Percentiles rank a stretch among this genome's conserved stretches.
These are phyloP conservation scores for Cherax destructor DNA, from an alignment of 1,140 invertebrate genomes.

Conservation along the genomic window DNA sequence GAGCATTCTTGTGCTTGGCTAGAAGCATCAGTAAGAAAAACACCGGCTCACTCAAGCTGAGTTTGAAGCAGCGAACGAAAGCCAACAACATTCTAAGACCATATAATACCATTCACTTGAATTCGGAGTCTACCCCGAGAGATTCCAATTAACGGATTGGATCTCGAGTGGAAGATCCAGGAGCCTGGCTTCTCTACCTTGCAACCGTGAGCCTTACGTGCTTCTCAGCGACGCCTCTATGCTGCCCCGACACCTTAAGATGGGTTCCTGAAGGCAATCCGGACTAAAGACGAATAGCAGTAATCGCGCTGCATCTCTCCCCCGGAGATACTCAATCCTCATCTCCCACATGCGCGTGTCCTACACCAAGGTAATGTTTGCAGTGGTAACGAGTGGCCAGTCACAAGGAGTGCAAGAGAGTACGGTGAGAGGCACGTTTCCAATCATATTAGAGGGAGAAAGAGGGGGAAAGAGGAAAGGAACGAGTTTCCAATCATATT, in stretches of 20 bases:
- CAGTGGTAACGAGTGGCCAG: constrained; percentile 20
- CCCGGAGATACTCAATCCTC: constrained; percentile 36
- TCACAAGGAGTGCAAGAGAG: not conserved
- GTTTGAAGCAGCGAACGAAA: constrained; percentile 10
- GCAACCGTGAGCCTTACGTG: constrained; percentile 25
- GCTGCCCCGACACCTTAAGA: constrained; percentile 51
- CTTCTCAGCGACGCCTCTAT: constrained; percentile 23
- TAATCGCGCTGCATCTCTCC: constrained; percentile 48
- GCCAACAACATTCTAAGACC: constrained; percentile 38
- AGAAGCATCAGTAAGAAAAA: not conserved
- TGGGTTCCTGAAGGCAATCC: constrained; percentile 54
- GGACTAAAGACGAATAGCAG: constrained; percentile 55
- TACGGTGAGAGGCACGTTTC: not conserved
- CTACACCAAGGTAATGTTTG: not conserved
- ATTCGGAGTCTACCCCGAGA: constrained; percentile 43
- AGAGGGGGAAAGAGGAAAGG: not conserved
- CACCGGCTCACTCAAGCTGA: not conserved
- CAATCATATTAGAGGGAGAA: not conserved
- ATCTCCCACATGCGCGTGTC: not conserved
- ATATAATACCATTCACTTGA: constrained; percentile 56
- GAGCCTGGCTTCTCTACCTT: constrained; percentile 27
- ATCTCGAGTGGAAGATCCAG: constrained; percentile 50
- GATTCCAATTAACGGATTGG: constrained; percentile 61
- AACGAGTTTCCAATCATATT: not conserved
- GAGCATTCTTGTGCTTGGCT: no score